Conservation (phyloP, 2,797 vertebrate species). For the Knipowitschia caucasica region DNA sequence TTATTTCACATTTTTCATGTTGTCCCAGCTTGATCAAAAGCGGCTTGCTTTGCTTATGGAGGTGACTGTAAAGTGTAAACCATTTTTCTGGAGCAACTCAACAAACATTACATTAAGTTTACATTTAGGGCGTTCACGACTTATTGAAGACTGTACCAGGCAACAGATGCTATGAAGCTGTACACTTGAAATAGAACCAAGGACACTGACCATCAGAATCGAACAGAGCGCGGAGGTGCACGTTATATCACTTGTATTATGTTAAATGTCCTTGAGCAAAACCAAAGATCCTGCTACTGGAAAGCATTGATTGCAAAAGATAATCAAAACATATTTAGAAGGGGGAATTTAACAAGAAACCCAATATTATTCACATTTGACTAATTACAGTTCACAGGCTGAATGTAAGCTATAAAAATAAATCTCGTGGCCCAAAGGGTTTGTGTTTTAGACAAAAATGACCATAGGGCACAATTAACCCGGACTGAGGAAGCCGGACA, state of each 20-base stretch:
- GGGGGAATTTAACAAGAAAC: conserved; percentile 54
- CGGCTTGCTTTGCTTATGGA: conserved; percentile 49
- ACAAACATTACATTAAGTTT: conserved; percentile 74
- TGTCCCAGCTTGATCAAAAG: neutral
- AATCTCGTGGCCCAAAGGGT: conserved; percentile 63
- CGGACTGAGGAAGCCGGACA: conserved; percentile 57
- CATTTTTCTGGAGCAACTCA: conserved; percentile 63
- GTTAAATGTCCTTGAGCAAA: conserved; percentile 54
- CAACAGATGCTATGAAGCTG: conserved; percentile 61
- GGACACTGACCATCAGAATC: conserved; percentile 32
- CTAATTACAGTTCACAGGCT: conserved; percentile 73
- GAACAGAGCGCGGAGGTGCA: conserved; percentile 19
- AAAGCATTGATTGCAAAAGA: conserved; percentile 67
- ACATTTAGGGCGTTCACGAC: conserved; percentile 69
- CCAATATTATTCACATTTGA: conserved; percentile 76
- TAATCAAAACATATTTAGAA: conserved; percentile 60
- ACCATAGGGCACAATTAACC: conserved; percentile 74
- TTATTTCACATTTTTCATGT: neutral
- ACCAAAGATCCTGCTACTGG: conserved; percentile 38
- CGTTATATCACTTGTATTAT: conserved; percentile 9
- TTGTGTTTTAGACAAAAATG: conserved; percentile 58
- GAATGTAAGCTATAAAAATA: conserved; percentile 76
- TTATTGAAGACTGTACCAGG: conserved; percentile 59
- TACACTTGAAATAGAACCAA: conserved; percentile 50
- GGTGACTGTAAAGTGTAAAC: conserved; percentile 50